Evolutionary conservation across 2,888 invertebrate genomes (phyloP), one percentile per base, ranked within the genome.

Genomic region (Antitype chi): DNA sequence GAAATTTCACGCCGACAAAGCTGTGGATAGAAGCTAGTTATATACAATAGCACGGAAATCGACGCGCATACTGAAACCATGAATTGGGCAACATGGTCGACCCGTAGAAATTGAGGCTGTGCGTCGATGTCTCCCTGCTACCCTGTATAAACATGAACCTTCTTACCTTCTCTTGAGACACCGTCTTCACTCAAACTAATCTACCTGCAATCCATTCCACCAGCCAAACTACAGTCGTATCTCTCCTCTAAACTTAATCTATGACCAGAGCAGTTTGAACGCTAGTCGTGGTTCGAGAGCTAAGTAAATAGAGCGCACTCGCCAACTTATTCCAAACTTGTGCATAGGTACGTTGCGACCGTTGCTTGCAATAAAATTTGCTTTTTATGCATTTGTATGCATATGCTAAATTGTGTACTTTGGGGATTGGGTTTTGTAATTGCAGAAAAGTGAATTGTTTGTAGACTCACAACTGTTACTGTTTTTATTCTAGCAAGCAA

Each of bases 281-380:
- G 86, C 86, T 88, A 90, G 90, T 90, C 90, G 92, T 83, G 90
- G 92, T 94, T 95, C 92, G 91, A 95, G 94, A 91, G 93, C 90
- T 93, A 91, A 92, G 93, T 92, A 95, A 95, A 95, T 93, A 95
- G 90, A 91, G 90, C 88, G 89, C 88, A 92, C 90, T 92, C 85
- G 89, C 89, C 84, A 93, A 95, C 94, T 94, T 94, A 94, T 94
- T 94, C 90, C 88, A 87, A 94, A 92, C 89, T 94, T 91, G 85
- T 85, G 88, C 88, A 86, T 85, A 90, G 88, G 89, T 90, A 89
- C 85, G 73, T 87, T 82, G 85, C 78, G 70, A 80, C 77, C 78
- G 83, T 88, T 89, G 88, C 83, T 88, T 80, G 89, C 90, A 89
- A 90, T 91, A 90, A 89, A 91, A 91, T 90, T 90, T 90, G 80